phyloP scores from a whole-genome alignment of 2,113 vertebrate genomes.

The Nipponia nippon region DNA sequence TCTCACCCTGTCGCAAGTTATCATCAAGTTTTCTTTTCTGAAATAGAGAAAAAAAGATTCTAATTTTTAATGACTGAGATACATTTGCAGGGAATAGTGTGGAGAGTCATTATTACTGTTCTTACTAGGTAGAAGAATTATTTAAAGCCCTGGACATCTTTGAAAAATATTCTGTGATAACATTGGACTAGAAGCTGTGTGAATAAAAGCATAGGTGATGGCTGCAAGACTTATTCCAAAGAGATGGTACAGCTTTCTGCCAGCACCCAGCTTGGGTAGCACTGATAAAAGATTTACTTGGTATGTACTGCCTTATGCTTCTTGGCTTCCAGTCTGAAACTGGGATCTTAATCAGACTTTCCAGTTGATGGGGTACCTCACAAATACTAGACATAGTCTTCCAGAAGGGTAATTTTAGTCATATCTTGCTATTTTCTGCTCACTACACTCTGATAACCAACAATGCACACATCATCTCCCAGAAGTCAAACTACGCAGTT shows the following conservation, averaged over 20 bases:
- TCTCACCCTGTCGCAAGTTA: neutral
- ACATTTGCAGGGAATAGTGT: neutral
- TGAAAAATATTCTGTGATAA: neutral
- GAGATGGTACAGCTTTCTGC: neutral
- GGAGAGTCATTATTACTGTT: neutral
- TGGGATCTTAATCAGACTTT: neutral
- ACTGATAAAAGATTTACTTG: neutral
- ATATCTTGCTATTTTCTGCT: neutral
- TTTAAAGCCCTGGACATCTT: neutral
- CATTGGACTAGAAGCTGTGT: neutral
- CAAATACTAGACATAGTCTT: neutral
- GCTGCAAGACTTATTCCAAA: neutral
- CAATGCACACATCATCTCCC: neutral
- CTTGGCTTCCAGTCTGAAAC: neutral
- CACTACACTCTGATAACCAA: neutral
- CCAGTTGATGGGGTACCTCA: neutral
- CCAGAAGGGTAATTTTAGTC: neutral
- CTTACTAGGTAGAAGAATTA: neutral
- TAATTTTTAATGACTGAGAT: neutral
- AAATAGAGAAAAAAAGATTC: neutral
- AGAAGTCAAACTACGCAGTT: neutral
- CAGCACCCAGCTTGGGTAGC: neutral
- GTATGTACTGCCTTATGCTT: neutral
- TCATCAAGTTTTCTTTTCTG: neutral
- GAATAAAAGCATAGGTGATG: neutral